Evolutionary conservation across 23 tunicate genomes (phyloP), one percentile per base, ranked within the genome.

Genomic region (Clavelina lepadiformis): DNA sequence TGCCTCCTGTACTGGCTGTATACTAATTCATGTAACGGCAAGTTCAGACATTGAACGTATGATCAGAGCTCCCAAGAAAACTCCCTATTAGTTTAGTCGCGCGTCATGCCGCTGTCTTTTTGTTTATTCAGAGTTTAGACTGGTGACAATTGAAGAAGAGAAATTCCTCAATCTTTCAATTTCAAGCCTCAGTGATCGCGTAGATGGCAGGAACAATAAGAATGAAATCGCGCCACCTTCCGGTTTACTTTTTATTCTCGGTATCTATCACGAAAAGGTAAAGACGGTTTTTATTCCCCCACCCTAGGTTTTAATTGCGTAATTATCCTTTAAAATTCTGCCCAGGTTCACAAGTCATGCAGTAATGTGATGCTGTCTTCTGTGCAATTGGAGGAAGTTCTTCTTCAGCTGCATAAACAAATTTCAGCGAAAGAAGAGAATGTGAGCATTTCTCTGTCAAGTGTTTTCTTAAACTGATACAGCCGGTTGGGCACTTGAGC

Each of bases 351-450:
- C 46, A 13, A 8, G 13, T 13, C 20, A 60, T 60, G 66, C 46
- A 25, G 66, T 24, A 7, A 27, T 6, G 55, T 65, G 33, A 35
- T 65, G 31, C 28, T 29, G n/a, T 26, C 55, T 2, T 36, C 47
- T 41, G 28, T 27, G 5, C 55, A 65, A 37, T 27, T 65, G 6
- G 71, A 65, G 26, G 46, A 53, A 33, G 26, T 54, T 51, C 47
- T 69, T 24, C 2, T 29, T 31, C 75, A 52, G 33, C 44, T 28
- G n/a, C 33, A 37, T 22, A 34, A 32, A 28, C 63, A 77, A 67
- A 34, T 77, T 31, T 24, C 83, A 0, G 58, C 57, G 29, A 66
- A 67, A 27, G 74, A 67, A 30, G 83, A 77, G 46, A 77, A 77
- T 55, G 83, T 77, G 33, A 19, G 56, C 33, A 2, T 13, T 45